phyloP scores from a whole-genome alignment of 2,113 vertebrate genomes.

The Platichthys stellatus region DNA sequence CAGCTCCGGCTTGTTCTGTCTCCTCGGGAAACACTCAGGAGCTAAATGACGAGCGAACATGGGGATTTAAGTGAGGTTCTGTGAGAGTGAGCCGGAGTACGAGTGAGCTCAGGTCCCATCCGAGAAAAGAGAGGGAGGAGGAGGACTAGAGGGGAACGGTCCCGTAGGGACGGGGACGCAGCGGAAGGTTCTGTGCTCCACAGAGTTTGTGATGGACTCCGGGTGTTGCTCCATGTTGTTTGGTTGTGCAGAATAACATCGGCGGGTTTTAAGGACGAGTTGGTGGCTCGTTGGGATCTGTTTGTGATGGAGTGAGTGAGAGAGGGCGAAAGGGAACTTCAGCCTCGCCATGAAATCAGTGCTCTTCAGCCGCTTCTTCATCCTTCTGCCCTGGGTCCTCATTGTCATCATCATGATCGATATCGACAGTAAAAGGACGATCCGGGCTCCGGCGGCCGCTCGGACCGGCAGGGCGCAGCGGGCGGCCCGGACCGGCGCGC shows the following conservation, averaged over 20 bases:
- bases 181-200: conserved; percentile 19
- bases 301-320: conserved; percentile 65
- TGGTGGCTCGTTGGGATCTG: no score
- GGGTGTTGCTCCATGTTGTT: not conserved
- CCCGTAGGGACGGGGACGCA: conserved; percentile 59
- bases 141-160: conserved; percentile 44
- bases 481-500: conserved; percentile 38
- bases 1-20: not conserved
- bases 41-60: conserved; percentile 4
- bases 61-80: conserved; percentile 38
- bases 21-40: conserved; percentile 8
- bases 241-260: not conserved
- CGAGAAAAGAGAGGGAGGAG: conserved; percentile 33
- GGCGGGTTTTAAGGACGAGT: not conserved
- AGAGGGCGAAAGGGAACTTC: conserved; percentile 46
- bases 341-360: conserved; percentile 87
- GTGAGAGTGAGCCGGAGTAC: conserved; percentile 32
- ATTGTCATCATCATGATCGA: conserved; percentile 95
- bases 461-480: conserved; percentile 49
- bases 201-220: conserved; percentile 44
- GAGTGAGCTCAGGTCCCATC: conserved; percentile 49
- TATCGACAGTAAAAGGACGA: conserved; percentile 84
- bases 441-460: conserved; percentile 74
- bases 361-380: conserved; percentile 90
- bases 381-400: conserved; percentile 92